Percentiles rank a stretch among this genome's conserved stretches.
Evolutionary conservation across 64 coral and sea anemone genomes (phyloP).

Genomic region (Dendronephthya gigantea): DNA sequence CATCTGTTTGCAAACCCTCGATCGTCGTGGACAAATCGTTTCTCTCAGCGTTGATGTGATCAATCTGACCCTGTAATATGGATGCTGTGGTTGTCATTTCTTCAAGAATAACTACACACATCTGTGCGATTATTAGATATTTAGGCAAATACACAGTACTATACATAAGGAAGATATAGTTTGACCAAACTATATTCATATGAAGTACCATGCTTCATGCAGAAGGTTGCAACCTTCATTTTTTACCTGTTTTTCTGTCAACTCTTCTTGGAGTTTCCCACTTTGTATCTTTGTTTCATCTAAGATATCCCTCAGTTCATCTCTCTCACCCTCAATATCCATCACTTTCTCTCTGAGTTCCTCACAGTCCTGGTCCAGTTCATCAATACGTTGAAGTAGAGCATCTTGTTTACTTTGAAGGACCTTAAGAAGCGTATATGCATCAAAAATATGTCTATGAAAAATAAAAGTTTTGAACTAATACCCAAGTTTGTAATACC

Average conservation of each 20-base stretch:
- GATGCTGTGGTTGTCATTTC: too few species aligned
- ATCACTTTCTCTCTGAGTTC: slow-evolving; percentile 58
- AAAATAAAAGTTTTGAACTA: too few species aligned
- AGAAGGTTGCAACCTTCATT: not conserved
- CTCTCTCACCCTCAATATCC: slow-evolving; percentile 61
- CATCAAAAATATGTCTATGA: too few species aligned
- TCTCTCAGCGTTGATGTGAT: slow-evolving; percentile 57
- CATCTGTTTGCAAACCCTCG: slow-evolving; percentile 38
- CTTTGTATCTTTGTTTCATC: slow-evolving; percentile 25
- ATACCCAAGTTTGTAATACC: too few species aligned
- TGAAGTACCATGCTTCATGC: too few species aligned
- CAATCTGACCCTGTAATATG: slow-evolving; percentile 54
- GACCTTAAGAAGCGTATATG: slow-evolving; percentile 31
- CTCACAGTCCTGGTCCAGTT: slow-evolving; percentile 79
- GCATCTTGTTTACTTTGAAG: slow-evolving; percentile 90
- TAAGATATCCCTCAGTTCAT: slow-evolving; percentile 64
- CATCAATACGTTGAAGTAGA: slow-evolving; percentile 69
- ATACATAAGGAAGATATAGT: too few species aligned
- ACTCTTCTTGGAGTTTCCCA: slow-evolving; percentile 45
- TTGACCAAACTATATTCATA: too few species aligned
- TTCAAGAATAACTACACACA: too few species aligned
- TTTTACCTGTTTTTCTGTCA: slow-evolving; percentile 60
- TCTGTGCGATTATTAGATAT: too few species aligned
- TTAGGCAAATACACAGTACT: too few species aligned
- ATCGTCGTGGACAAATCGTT: slow-evolving; percentile 44